Evolutionary conservation across 1,140 invertebrate genomes (phyloP).

Genomic region (Pararge aegeria): DNA sequence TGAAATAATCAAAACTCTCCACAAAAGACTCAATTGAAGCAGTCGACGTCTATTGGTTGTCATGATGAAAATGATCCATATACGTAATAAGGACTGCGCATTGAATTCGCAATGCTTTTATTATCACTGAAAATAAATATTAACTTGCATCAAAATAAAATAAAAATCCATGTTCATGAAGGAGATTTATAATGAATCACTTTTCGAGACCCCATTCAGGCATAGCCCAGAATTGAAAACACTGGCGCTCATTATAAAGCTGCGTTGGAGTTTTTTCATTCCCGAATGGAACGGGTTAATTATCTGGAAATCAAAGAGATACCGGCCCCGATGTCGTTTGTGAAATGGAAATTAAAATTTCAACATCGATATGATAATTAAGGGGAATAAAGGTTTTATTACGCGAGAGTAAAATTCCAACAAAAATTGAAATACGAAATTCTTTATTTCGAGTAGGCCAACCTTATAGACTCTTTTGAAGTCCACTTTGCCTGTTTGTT

Average conservation of each 20-base stretch:
- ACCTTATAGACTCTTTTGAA: too few relatives aligned
- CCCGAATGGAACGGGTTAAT: neutral
- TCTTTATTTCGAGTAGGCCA: too few relatives aligned
- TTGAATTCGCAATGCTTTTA: too few relatives aligned
- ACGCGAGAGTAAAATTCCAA: too few relatives aligned
- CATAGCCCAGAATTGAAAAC: neutral
- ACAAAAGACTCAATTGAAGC: too few relatives aligned
- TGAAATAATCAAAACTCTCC: too few relatives aligned
- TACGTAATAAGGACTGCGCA: too few relatives aligned
- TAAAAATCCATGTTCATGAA: neutral
- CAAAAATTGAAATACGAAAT: too few relatives aligned
- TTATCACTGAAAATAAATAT: too few relatives aligned
- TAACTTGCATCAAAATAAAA: neutral
- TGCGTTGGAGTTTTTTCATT: neutral
- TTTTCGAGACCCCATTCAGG: neutral
- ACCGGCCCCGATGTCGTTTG: neutral
- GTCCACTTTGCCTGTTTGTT: too few relatives aligned
- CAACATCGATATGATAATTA: conserved; percentile 3
- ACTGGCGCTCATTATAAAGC: neutral
- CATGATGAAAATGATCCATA: too few relatives aligned
- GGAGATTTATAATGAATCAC: neutral
- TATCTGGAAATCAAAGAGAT: conserved; percentile 4
- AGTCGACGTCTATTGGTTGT: too few relatives aligned
- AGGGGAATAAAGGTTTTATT: neutral
- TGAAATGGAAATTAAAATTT: conserved; percentile 3